Evolutionary conservation across 2,888 invertebrate species (phyloP).

Genomic region (Mesopsocus fuscifrons): DNA sequence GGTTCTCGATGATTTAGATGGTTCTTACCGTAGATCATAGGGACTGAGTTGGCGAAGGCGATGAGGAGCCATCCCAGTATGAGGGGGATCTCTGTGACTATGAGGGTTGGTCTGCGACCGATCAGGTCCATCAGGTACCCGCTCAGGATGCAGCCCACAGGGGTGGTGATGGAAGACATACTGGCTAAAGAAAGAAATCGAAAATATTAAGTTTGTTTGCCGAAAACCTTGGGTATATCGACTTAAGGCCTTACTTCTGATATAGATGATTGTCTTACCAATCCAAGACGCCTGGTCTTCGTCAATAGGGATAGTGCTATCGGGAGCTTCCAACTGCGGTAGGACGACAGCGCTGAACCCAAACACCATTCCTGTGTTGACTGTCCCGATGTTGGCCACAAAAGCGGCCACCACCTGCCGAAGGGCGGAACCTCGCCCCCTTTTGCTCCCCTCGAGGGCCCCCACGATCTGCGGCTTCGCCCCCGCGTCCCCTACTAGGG

Average conservation of each 20-base stretch:
- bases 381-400: slow-evolving; percentile 43
- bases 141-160: slow-evolving; percentile 47
- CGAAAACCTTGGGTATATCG: too few species aligned
- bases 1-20: too few species aligned
- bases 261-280: slow-evolving; percentile 30
- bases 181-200: slow-evolving; percentile 31
- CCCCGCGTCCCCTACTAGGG: not conserved
- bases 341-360: slow-evolving; percentile 46
- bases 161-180: slow-evolving; percentile 42
- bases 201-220: too few species aligned
- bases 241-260: too few species aligned
- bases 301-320: slow-evolving; percentile 33
- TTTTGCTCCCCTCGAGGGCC: not conserved
- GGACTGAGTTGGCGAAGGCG: slow-evolving; percentile 34
- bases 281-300: slow-evolving; percentile 43
- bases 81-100: slow-evolving; percentile 45
- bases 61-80: slow-evolving; percentile 47
- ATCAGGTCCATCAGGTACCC: slow-evolving; percentile 50
- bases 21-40: slow-evolving; percentile 34
- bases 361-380: slow-evolving; percentile 50
- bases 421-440: not conserved
- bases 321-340: slow-evolving; percentile 33
- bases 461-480: not conserved
- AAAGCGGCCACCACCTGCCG: slow-evolving; percentile 39
- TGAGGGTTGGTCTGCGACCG: slow-evolving; percentile 41